Evolutionary conservation across 1,140 invertebrate genomes (phyloP), one percentile per base, ranked within the genome.

Genomic region (Papilio aristodemus): DNA sequence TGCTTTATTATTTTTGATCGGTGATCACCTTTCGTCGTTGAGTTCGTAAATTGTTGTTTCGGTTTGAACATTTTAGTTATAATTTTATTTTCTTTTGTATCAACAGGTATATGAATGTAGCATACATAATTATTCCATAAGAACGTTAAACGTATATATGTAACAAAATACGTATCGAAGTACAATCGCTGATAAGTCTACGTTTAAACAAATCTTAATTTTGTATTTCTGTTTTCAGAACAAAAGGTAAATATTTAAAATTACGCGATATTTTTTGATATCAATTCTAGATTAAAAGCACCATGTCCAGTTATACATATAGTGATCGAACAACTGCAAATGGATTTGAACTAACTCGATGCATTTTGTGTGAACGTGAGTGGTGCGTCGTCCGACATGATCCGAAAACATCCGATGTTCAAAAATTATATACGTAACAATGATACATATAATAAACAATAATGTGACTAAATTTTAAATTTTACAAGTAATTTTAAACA

Each of bases 341-440:
- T 60, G 72, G 68, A 75, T 67, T 37, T 59, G 68, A 71, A 71
- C 64, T 50, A 58, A 72, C 74, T 74, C 43, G 63, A 66, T 36
- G 63, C 41, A 38, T 4, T 66, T 25, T 27, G 25, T 46, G 39
- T 1, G 5, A 46, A 66, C 27, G 63, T 36, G 43, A 32, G n/a
- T 69, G 77, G 74, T 72, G 73, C 74, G 69, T 77, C 69, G 84
- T 85, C 83, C 85, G 79, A 66, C 27, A 39, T 59, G 68, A 75
- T 78, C 77, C 75, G 73, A 73, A 87, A 73, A 87, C 82, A 85
- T 91, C 89, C 77, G 79, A 89, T 87, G 89, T 91, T 91, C 89
- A 91, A 91, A 66, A 91, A 91, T 86, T 90, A 91, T 90, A 91
- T 91, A 91, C 89, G 89, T 91, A 91, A 91, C 86, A 79, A 86